These are phyloP conservation scores for Chironomus tepperi DNA, from an alignment of 1,140 invertebrate genomes.

Conservation along the genomic window DNA sequence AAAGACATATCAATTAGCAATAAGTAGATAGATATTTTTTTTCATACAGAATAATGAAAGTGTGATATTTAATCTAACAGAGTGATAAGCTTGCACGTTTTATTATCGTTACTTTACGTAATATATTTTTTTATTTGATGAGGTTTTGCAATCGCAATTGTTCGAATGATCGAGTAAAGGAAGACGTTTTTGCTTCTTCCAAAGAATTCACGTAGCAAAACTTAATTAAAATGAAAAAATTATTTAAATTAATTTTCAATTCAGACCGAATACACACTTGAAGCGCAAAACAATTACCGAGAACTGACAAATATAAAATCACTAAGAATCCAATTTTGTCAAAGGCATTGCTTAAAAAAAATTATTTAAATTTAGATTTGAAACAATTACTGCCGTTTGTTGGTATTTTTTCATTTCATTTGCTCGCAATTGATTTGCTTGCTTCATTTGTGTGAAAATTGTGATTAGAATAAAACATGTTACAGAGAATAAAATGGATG, in stretches of 20 bases:
- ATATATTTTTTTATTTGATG: too few species aligned
- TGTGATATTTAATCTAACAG: not conserved
- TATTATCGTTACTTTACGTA: too few species aligned
- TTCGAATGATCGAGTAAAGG: too few species aligned
- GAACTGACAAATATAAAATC: constrained; percentile 1
- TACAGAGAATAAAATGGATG: not conserved
- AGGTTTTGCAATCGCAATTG: too few species aligned
- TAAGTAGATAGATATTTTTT: not conserved
- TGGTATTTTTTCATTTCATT: not conserved
- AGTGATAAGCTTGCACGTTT: not conserved
- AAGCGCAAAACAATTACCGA: not conserved
- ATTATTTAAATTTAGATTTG: not conserved
- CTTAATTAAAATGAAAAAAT: too few species aligned
- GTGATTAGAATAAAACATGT: constrained; percentile 7
- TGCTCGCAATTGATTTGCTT: not conserved
- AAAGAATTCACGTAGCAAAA: too few species aligned
- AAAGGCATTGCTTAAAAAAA: not conserved
- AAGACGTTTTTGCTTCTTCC: too few species aligned
- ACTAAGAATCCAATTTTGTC: constrained; percentile 1
- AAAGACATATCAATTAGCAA: not conserved
- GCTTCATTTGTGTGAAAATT: constrained; percentile 5
- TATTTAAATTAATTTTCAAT: too few species aligned
- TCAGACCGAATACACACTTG: not conserved
- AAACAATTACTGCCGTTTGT: not conserved
- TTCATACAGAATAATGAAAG: not conserved